Base-by-base conservation (phyloP, 2,888 invertebrate species). In the Lycophotia porphyrea region DNA sequence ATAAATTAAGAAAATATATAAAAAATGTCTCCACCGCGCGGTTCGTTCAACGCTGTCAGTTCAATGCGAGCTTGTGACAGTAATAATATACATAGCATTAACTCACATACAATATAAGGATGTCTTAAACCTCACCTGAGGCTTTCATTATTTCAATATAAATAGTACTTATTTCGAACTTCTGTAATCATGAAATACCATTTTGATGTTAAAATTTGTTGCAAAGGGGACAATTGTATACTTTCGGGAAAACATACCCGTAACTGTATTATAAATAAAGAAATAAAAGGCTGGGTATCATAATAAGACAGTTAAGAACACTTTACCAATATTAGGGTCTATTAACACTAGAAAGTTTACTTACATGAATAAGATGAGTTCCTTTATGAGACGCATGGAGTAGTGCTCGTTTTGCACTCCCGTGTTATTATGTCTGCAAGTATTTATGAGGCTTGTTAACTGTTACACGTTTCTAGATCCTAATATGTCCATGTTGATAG, bases 131-230 rank as follows among this genome's bases (percentile, higher is more conserved):
- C 95, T 93, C 93, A 84, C 78, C 88, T 89, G 93, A 93, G 94
- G 94, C 92, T 93, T 91, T 94, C 95, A 94, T 94, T 94, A 93
- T 93, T 84, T 94, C 95, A 95, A 93, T 95, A 93, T 94, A 93
- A 91, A 95, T 95, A 94, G 94, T 95, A 94, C 93, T 94, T 95
- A 95, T 93, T 94, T 93, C 93, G 93, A 87, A 93, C 91, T 94
- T 94, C 94, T 95, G 90, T 96, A 95, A 91, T 95, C 95, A 95
- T 94, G 90, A 93, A 92, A 93, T 90, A 92, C 93, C 93, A 93
- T 95, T 93, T 95, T 91, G 93, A 92, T 95, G 94, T 95, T 83
- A 93, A 94, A 93, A 92, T 95, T 94, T 94, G 95, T 96, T 94
- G 96, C 96, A 94, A 94, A 95, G 95, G 94, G 93, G 90, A 93